Evolutionary conservation across 2,888 invertebrate species (phyloP), one percentile per base, ranked within the genome.

Genomic region (Philopedon plagiatum): DNA sequence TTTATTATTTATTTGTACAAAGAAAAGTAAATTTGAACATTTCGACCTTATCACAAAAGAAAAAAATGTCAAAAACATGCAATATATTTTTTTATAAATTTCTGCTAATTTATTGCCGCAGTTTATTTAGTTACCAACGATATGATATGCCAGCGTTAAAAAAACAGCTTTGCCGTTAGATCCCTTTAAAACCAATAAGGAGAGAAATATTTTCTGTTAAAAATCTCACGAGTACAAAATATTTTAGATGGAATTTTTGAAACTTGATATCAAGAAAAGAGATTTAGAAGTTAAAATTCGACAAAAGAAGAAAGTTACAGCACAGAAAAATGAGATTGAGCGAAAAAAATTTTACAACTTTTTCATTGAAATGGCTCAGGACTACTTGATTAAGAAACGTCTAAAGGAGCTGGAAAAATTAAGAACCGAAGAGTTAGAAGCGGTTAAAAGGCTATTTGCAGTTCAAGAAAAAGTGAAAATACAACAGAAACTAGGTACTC

Each of bases 391-490:
- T 29, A 9, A 54, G 29, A 4, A 29, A 18, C 51, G 51, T 8
- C 2, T 2, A 1, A 54, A 29, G 26, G 51, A 54, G 26, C 2
- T 29, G 29, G 51, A 29, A 29, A 29, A 29, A 29, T 15, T 54
- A 9, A 54, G 18, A 29, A 9, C 9, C 18, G 51, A 29, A 9
- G 51, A 54, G 7, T 15, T 9, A 13, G 18, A 15, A 32, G 51
- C 51, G 18, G 18, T 29, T 29, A 54, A 29, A 18, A 0, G 15
- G 4, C 29, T 54, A 29, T 15, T 26, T 11, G 2, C 3, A 2
- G 11, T 54, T 9, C 51, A 54, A n/a, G 29, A 54, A 51, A 7
- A 51, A 54, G 51, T 29, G 7, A 54, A 54, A 29, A 21, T 21
- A 18, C 29, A 23, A 18, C 51, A 29, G 29, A 54, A 29, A 18